Evolutionary conservation across 2,888 invertebrate species (phyloP).

Genomic region (Tipula lateralis): DNA sequence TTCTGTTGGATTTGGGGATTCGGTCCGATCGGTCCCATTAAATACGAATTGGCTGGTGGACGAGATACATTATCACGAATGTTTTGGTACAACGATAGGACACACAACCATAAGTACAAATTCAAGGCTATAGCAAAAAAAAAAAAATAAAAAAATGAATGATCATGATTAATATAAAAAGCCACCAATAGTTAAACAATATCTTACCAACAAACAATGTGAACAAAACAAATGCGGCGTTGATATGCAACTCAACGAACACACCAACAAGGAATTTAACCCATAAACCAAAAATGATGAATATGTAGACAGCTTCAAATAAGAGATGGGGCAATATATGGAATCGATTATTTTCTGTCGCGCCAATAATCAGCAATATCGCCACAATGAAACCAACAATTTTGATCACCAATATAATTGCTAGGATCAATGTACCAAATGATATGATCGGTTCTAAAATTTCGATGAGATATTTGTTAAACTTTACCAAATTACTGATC

Average conservation of each 20-base stretch:
- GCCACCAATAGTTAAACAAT: too few relatives aligned
- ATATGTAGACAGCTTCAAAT: not conserved
- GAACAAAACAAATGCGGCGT: not conserved
- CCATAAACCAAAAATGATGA: not conserved
- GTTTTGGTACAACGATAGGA: not conserved
- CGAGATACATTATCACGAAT: not conserved
- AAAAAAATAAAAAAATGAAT: not conserved
- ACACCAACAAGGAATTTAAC: not conserved
- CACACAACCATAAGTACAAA: not conserved
- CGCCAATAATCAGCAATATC: not conserved
- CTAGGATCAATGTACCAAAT: not conserved
- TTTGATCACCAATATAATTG: not conserved
- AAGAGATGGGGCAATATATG: not conserved
- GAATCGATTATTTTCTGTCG: not conserved
- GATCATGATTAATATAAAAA: not conserved
- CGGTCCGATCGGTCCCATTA: not conserved
- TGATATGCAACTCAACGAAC: not conserved
- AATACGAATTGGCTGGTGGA: not conserved
- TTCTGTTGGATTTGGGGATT: not conserved
- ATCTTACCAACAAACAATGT: not conserved
- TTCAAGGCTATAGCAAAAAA: not conserved
- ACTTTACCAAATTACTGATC: not conserved
- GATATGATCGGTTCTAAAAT: too few relatives aligned
- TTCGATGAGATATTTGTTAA: not conserved
- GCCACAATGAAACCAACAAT: not conserved